Conservation (phyloP, 2,797 vertebrate genomes). For the Artibeus jamaicensis region DNA sequence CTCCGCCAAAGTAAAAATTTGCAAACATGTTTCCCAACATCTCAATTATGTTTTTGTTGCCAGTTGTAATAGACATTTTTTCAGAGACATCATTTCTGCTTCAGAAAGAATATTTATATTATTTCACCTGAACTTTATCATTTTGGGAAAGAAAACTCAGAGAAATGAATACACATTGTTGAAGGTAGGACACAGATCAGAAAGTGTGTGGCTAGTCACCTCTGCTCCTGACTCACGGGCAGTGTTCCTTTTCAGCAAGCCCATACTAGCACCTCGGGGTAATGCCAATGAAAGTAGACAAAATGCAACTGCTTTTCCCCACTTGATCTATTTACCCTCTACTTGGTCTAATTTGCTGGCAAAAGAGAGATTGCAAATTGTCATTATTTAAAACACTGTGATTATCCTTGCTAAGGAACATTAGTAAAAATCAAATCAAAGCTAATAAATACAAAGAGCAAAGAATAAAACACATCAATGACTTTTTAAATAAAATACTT, state of each 20-base stretch:
- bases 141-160: not conserved
- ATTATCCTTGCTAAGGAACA: not conserved
- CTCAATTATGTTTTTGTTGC: not conserved
- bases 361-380: not conserved
- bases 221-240: not conserved
- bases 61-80: not conserved
- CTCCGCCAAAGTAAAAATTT: not conserved
- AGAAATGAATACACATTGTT: not conserved
- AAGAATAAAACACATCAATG: not conserved
- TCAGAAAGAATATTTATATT: not conserved
- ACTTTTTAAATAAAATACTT: slow-evolving; percentile 3
- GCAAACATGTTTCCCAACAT: not conserved
- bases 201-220: not conserved
- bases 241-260: not conserved
- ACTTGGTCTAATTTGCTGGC: not conserved
- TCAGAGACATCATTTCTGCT: not conserved
- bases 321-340: not conserved
- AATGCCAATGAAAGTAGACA: not conserved
- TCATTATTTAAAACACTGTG: not conserved
- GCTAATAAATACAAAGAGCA: not conserved
- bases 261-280: not conserved
- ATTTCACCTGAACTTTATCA: not conserved
- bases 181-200: not conserved
- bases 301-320: not conserved
- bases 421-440: not conserved